Base-by-base conservation (phyloP, 1,140 invertebrate genomes). In the Zaprionus gabonicus region DNA sequence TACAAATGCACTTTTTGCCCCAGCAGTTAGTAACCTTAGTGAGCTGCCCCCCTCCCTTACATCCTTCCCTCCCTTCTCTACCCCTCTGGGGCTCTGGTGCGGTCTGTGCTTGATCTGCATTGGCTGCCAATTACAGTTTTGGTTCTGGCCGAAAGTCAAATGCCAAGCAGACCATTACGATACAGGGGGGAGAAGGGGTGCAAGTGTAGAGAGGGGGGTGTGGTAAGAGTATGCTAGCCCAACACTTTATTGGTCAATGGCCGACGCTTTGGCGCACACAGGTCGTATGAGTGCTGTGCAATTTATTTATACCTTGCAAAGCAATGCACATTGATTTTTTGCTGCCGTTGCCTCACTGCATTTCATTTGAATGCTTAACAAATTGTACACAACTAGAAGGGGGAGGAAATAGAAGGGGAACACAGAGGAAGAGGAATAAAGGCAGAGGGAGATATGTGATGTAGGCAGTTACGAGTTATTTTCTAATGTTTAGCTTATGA, bases 41-140 rank as follows among this genome's bases (percentile, higher is more conserved):
- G 23, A 23, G 23, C 23, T 23, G 23, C 23, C 23, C 23, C 23
- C 23, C 6, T n/a, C 6, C 12, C 27, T 12, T 15, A 44, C n/a
- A n/a, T 7, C 4, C 59, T 20, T 25, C 5, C 12, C 12, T 15
- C 12, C 4, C 34, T 51, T 25, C 25, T 44, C 23, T 13, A n/a
- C 1, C 20, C 46, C 7, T 17, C 20, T 10, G 17, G 3, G 15
- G 0, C n/a, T 51, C 4, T 36, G 34, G 27, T 72, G 72, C 25
- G 72, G 67, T 75, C 66, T 62, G 66, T 62, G 66, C 62, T 76
- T 70, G 66, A 75, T 69, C 67, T 78, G 56, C 63, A 34, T 58
- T 59, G 72, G 72, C 63, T 79, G 73, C 77, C 77, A 79, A 79
- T 79, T 79, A 79, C 73, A 79, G 63, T 67, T 76, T 49, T 66